Conservation (phyloP, 2,113 vertebrate species). For the Ptilonorhynchus violaceus region DNA sequence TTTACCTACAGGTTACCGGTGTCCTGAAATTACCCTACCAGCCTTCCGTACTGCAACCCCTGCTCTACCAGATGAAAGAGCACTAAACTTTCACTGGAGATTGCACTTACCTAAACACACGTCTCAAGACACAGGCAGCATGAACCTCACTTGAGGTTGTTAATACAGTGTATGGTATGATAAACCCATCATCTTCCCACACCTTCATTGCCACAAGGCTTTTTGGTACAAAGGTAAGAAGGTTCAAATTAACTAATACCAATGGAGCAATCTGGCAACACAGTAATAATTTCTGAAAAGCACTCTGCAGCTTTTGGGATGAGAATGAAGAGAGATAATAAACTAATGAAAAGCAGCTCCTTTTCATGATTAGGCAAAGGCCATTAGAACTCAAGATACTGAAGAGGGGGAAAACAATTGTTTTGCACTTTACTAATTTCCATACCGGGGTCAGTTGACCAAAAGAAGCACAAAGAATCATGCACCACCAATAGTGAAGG, state of each 20-base stretch:
- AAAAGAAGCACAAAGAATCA: neutral
- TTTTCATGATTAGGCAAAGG: neutral
- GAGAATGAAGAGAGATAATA: neutral
- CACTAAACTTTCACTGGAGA: neutral
- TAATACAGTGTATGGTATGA: neutral
- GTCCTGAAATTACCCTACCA: neutral
- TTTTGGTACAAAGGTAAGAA: neutral
- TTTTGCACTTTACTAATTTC: neutral
- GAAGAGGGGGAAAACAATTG: neutral
- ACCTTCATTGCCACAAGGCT: neutral
- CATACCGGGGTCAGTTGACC: neutral
- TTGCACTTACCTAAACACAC: neutral
- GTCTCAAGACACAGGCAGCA: neutral
- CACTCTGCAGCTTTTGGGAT: neutral
- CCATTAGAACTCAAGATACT: neutral
- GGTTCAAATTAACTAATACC: neutral
- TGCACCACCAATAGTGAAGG: fast-evolving
- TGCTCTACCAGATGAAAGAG: neutral
- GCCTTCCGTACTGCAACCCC: neutral
- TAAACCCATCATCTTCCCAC: neutral
- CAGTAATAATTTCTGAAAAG: neutral
- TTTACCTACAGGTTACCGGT: neutral
- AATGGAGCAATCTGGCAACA: neutral
- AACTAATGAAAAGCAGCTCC: neutral
- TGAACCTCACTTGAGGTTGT: fast-evolving